Evolutionary conservation across 2,113 vertebrate genomes (phyloP).

Genomic region (Amphilophus citrinellus): DNA sequence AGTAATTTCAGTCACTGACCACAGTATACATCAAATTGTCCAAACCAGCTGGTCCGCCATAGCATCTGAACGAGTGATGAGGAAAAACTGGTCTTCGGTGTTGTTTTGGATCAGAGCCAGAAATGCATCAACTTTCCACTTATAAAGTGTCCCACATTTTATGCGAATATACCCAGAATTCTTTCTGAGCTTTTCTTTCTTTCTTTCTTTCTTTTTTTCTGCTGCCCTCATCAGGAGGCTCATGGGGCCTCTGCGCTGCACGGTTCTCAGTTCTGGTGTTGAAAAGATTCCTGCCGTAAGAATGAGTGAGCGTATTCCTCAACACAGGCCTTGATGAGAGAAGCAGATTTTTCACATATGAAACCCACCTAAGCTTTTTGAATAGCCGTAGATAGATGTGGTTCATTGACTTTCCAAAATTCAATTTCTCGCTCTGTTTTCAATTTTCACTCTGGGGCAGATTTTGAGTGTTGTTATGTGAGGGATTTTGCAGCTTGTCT

Average conservation of each 20-base stretch:
- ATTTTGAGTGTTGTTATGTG: slow-evolving; percentile 21
- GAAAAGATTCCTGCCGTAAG: slow-evolving; percentile 61
- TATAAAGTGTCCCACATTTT: slow-evolving; percentile 47
- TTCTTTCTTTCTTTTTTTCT: slow-evolving; percentile 36
- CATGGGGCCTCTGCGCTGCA: slow-evolving; percentile 35
- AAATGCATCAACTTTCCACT: slow-evolving; percentile 51
- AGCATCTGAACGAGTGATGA: slow-evolving; percentile 34
- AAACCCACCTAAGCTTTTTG: slow-evolving; percentile 47
- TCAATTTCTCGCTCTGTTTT: slow-evolving; percentile 66
- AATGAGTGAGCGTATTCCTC: slow-evolving; percentile 71
- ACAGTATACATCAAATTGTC: slow-evolving; percentile 47
- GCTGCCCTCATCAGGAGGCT: slow-evolving; percentile 72
- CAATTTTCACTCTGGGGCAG: slow-evolving; percentile 57
- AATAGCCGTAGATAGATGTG: slow-evolving; percentile 60
- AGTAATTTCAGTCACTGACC: slow-evolving; percentile 57
- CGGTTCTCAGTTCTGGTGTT: slow-evolving; percentile 56
- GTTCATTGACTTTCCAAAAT: slow-evolving; percentile 46
- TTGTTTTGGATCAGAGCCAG: slow-evolving; percentile 24
- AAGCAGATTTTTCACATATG: slow-evolving; percentile 58
- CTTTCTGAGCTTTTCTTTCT: background rate
- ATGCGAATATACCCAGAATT: slow-evolving; percentile 36
- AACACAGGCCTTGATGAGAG: slow-evolving; percentile 65
- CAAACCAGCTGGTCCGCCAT: background rate
- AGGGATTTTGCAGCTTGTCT: slow-evolving; percentile 25
- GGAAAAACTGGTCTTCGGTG: slow-evolving; percentile 40